Base-by-base conservation (phyloP, 2,888 invertebrate species). In the Cheiracanthium punctorium region DNA sequence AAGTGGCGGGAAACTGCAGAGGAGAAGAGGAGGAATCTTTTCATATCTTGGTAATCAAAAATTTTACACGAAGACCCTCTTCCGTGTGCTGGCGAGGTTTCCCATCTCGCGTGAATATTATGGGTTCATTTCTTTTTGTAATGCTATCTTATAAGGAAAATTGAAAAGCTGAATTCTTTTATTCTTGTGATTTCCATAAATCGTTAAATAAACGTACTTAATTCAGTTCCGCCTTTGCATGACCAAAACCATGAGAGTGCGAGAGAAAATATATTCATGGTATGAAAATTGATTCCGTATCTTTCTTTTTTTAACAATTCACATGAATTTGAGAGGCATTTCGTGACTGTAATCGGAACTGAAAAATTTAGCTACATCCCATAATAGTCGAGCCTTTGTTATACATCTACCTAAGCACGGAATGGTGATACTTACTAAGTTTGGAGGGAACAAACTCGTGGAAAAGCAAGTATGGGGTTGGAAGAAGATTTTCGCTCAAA, bases 201-300 rank as follows among this genome's bases (percentile, higher is more conserved):
- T 85, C 84, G 73, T 85, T 79, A 85, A 85, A 79, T 80, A 79
- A 85, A 79, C 69, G 79, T 70, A 74, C 74, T 85, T 79, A 79
- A 74, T 85, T 73, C 77, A 79, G 58, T 33, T 64, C 52, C 37
- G 52, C 52, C 52, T 73, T 84, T 85, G 74, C 84, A 79, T 85
- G 84, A 74, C 77, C 52, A 29, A 74, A 85, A 74, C 41, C 74
- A 73, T 73, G 74, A 85, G 74, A 69, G 69, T 28, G 32, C 30
- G 29, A 41, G 29, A 41, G 79, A 79, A 58, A 79, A 79, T 85
- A 85, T 79, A 79, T 80, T 85, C 84, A 85, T 85, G 43, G 74
- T 69, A 85, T 74, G 74, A 73, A 85, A 85, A 85, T 85, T 85
- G 84, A 79, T 85, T 84, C 82, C 67, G n/a, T 84, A 77, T 84